Evolutionary conservation across 1,140 invertebrate genomes (phyloP), one percentile per base, ranked within the genome.

Genomic region (Drosophila gunungcola): DNA sequence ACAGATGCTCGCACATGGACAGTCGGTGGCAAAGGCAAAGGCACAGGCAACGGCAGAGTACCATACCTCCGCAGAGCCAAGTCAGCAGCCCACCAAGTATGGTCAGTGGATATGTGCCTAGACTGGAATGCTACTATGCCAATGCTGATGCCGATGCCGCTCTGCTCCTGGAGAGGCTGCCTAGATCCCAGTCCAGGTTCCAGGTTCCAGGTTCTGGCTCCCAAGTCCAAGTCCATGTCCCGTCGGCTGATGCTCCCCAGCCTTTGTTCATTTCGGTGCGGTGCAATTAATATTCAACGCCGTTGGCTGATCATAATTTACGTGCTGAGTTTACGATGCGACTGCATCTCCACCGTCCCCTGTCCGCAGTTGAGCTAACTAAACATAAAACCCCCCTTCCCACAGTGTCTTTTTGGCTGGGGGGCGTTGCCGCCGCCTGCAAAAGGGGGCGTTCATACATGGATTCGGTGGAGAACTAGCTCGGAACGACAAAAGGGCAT

Each of bases 221-320:
- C 46, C 64, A 25, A 11, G n/a, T 27, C 27, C 39, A 13, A 12
- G 27, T 57, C n/a, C 54, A 16, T 21, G 39, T 61, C 61, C 55
- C 56, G 64, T 68, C 64, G 64, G 64, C 78, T 63, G 72, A 39
- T 63, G 64, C 64, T 70, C 63, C 51, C 67, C 68, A 80, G 78
- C 74, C 79, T 85, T 86, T 86, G 83, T 86, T 86, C 83, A 88
- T 82, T 86, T 88, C 68, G 83, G 67, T 83, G 84, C 90, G 86
- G 74, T 83, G 91, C 88, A 92, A 92, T 92, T 92, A 92, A 92
- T 92, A 92, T 92, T 91, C 91, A 92, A 83, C 90, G 91, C 91
- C 91, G 90, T 91, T 90, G 91, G 91, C 82, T 91, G 88, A 86
- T 88, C 91, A 92, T 92, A 92, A 92, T 92, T 92, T 92, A 92